Evolutionary conservation across 2,113 vertebrate species (phyloP).

Genomic region (Macaca mulatta): DNA sequence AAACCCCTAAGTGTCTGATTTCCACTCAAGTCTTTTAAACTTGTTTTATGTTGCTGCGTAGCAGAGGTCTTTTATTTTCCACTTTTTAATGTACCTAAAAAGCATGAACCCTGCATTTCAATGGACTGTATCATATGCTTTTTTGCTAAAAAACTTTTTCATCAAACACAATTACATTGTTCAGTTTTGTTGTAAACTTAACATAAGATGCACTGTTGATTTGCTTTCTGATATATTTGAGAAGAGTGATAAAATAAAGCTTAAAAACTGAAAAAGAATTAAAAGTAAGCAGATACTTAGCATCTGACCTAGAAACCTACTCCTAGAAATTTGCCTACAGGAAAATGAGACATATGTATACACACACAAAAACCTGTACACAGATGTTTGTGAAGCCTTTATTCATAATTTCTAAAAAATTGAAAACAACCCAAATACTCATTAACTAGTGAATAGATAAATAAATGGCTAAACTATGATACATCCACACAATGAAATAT

Average conservation of each 20-base stretch:
- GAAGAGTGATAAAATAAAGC: constrained; percentile 74
- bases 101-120: constrained; percentile 56
- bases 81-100: constrained; percentile 39
- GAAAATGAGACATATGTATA: not conserved
- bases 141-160: constrained; percentile 60
- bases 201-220: constrained; percentile 66
- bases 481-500: not conserved
- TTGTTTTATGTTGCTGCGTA: constrained; percentile 38
- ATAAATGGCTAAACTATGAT: not conserved
- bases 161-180: constrained; percentile 74
- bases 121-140: constrained; percentile 51
- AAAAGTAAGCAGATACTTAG: no score
- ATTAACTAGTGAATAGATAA: not conserved
- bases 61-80: constrained; percentile 50
- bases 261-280: constrained; percentile 15
- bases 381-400: not conserved
- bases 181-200: constrained; percentile 71
- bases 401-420: constrained; percentile 13
- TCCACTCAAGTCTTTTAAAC: not conserved
- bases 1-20: constrained; percentile 15
- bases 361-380: not conserved
- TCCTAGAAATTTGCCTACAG: not conserved
- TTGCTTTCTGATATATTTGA: constrained; percentile 70
- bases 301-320: no score
- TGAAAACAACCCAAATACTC: not conserved